A percentile compares a stretch with the other conserved stretches of the same genome.
phyloP scores from a whole-genome alignment of 2,888 invertebrate genomes.

The Heterodera filipjevi region DNA sequence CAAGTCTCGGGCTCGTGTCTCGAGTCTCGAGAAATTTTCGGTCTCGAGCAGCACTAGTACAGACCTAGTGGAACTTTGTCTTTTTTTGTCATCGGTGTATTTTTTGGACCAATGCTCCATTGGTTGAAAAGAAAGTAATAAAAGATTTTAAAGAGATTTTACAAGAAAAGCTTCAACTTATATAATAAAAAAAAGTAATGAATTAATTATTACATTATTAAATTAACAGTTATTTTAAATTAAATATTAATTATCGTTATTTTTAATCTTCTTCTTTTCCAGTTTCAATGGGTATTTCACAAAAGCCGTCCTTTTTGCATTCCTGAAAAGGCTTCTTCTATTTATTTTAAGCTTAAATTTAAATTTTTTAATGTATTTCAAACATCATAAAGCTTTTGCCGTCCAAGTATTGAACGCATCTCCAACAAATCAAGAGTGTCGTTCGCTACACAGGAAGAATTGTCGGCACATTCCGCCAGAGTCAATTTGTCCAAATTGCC shows the following conservation, averaged over 20 bases:
- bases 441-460: not conserved
- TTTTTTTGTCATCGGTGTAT: too few species aligned
- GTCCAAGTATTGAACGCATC: slow-evolving; percentile 6
- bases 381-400: slow-evolving; percentile 18
- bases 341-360: not conserved
- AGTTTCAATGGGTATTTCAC: not conserved
- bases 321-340: not conserved
- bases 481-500: not conserved
- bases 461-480: slow-evolving; percentile 4
- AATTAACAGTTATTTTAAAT: not conserved
- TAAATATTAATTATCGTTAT: too few species aligned
- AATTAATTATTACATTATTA: too few species aligned
- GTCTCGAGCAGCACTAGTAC: too few species aligned
- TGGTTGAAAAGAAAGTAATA: too few species aligned
- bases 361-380: not conserved
- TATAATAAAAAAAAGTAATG: too few species aligned
- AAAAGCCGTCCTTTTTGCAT: slow-evolving; percentile 8
- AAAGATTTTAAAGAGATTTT: too few species aligned
- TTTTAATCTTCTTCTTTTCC: not conserved
- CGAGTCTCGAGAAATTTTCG: too few species aligned
- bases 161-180: too few species aligned
- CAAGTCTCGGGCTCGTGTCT: too few species aligned
- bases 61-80: too few species aligned
- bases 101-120: too few species aligned
- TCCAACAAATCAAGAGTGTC: not conserved